A percentile compares a stretch with the other conserved stretches of the same genome.
Conservation (phyloP, 2,888 invertebrate species). For the Anodontia alba region DNA sequence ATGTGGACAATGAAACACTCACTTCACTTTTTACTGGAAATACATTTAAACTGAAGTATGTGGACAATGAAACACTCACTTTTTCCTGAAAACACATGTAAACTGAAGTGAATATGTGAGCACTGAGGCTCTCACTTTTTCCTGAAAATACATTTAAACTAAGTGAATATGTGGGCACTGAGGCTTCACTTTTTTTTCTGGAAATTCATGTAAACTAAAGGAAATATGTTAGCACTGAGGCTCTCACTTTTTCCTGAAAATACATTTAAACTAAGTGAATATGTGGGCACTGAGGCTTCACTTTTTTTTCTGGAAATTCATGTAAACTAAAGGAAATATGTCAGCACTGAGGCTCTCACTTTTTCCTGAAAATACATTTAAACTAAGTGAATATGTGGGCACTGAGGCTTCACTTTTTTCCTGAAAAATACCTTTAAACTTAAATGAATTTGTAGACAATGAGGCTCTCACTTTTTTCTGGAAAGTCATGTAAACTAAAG, state of each 20-base stretch:
- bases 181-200: too few species aligned
- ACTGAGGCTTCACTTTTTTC: constrained; percentile 54
- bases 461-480: constrained; percentile 58
- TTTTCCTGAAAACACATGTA: too few species aligned
- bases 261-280: neutral
- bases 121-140: constrained; percentile 56
- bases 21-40: constrained; percentile 57
- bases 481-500: neutral
- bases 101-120: constrained; percentile 52
- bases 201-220: too few species aligned
- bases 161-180: too few species aligned
- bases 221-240: constrained; percentile 54
- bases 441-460: too few species aligned
- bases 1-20: constrained; percentile 47
- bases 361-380: constrained; percentile 44
- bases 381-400: too few species aligned
- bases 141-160: constrained; percentile 30
- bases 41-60: neutral
- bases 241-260: constrained; percentile 55
- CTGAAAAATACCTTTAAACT: constrained; percentile 31
- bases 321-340: too few species aligned
- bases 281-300: too few species aligned
- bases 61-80: too few species aligned
- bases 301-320: too few species aligned
- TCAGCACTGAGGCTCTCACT: constrained; percentile 50